Base-by-base conservation (phyloP, 2,113 vertebrate species). In the Actinemys pallida region DNA sequence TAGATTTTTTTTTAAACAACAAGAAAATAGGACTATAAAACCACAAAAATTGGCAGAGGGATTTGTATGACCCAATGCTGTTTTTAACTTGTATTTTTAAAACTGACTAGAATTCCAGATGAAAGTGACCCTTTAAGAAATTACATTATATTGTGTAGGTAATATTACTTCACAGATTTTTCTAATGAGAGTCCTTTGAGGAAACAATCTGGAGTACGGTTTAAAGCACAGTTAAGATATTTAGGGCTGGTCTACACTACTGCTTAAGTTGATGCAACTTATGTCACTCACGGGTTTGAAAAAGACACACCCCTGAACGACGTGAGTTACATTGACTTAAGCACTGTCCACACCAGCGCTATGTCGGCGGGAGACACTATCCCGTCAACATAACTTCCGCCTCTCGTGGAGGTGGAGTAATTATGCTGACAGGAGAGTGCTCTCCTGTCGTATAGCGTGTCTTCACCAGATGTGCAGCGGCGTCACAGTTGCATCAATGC, bases 101-200 rank as follows among this genome's bases (percentile, higher is more conserved):
- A 90, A 47, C 56, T 84, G 31, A 54, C 31, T 82, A 8, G 20
- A 87, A 92, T 39, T 94, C 50, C 13, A 89, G 76, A 86, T 86
- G 75, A 62, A 62, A 62, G 13, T 80, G 80, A 90, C 86, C 35
- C 75, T 57, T 24, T 87, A 86, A 56, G 20, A 93, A 62, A 93
- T 85, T 78, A 92, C 94, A 57, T 85, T 85, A 42, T 81, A 90
- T 69, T 89, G 96, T 89, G 54, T 80, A 2, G 19, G 47, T 92
- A 87, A 25, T 84, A 3, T 75, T 84, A 95, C 45, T 84, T 80
- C 52, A 62, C 14, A 93, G 50, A 59, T 86, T 95, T 92, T 97
- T 95, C 81, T 95, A 83, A 95, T 17, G 81, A n/a, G 10, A 88
- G 56, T 91, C 85, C 54, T 81, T 59, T 75, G 50, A 95, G 81